Base-by-base conservation (phyloP, 2,113 vertebrate species). In the Salminus brasiliensis region DNA sequence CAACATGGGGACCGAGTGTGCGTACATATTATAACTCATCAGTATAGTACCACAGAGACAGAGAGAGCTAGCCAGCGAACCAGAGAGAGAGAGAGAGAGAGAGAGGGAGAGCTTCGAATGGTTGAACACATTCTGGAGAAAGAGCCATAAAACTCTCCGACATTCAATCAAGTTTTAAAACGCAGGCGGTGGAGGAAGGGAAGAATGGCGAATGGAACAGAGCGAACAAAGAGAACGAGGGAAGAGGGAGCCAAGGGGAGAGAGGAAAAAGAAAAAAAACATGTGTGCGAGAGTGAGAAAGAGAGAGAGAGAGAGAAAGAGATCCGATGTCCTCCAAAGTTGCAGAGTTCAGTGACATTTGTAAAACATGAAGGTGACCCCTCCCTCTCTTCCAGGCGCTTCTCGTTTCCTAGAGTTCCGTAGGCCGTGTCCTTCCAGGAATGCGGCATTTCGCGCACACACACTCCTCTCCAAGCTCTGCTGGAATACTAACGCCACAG, bases 311-410 rank as follows among this genome's bases (percentile, higher is more conserved):
- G 78, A 83, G 77, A 81, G 25, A 76, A 41, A n/a, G 43, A 75
- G 39, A 79, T 86, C 85, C 87, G 88, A 90, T 85, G 87, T 89
- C 85, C 88, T 80, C 62, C 30, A 10, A 84, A 90, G 85, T 90
- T 88, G 88, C 80, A 27, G 85, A 79, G 89, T 91, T 90, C 91
- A 89, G 85, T 92, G 90, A 91, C 89, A 92, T 92, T 91, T 91
- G 90, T 84, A 87, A 83, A 74, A 74, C 55, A 72, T 62, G 53
- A 69, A 34, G 68, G 32, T 8, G 32, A 63, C 25, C 32, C 25
- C 25, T 72, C 59, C 69, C n/a, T 57, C 32, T 45, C 36, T 43
- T 79, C 72, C 81, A 79, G 71, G 49, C 43, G 67, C 45, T 79
- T 53, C 49, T 36, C 16, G 49, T 30, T 75, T 72, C 30, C 55